Percentiles rank a stretch among this genome's conserved stretches.
Evolutionary conservation across 2,797 vertebrate genomes (phyloP).

Genomic region (Peromyscus attwateri): DNA sequence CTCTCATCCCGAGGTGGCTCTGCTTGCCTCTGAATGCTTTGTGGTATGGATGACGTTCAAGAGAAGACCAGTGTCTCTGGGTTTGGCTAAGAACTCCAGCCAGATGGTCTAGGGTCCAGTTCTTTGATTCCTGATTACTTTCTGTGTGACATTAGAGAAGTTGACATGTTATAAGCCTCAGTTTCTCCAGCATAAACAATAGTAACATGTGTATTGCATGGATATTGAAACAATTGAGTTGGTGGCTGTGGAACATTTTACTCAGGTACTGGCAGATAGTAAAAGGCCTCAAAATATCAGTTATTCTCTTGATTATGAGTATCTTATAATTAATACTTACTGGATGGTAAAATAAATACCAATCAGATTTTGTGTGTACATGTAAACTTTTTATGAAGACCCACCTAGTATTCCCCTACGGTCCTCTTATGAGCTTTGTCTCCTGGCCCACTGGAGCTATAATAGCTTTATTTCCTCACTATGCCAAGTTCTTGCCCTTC

Average conservation of each 20-base stretch:
- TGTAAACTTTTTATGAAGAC: not conserved
- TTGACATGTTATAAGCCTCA: not conserved
- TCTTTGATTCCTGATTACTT: not conserved
- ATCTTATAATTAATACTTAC: slow-evolving; percentile 7
- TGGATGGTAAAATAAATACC: not conserved
- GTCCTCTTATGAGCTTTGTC: not conserved
- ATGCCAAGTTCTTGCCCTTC: not conserved
- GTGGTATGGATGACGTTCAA: not conserved
- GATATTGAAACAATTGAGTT: not conserved
- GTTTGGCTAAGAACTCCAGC: not conserved
- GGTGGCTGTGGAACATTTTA: not conserved
- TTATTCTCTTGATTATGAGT: not conserved
- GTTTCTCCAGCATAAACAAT: not conserved
- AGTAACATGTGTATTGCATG: not conserved
- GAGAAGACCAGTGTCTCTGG: not conserved
- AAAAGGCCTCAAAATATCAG: not conserved
- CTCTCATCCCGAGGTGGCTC: not conserved
- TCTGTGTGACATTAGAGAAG: not conserved
- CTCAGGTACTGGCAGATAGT: not conserved
- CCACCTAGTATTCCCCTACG: not conserved
- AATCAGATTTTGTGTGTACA: not conserved
- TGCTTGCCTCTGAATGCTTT: not conserved
- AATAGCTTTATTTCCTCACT: not conserved
- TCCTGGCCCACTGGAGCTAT: not conserved
- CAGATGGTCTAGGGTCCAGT: not conserved